Conservation (phyloP, 2,113 vertebrate genomes). For the Hippocampus guttulatus region DNA sequence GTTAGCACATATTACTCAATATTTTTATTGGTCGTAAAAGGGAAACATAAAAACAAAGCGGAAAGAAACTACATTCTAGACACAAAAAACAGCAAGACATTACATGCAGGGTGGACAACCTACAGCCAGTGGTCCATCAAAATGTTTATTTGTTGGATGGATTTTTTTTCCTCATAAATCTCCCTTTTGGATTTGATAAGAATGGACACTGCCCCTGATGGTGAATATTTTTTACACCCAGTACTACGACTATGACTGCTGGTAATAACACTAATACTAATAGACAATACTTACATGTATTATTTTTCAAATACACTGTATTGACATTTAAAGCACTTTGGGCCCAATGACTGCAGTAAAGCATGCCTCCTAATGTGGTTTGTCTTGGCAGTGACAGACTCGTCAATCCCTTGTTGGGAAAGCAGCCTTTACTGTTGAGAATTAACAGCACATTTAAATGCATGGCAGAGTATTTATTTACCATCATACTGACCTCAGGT, state of each 20-base stretch:
- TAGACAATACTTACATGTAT: background rate
- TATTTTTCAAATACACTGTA: background rate
- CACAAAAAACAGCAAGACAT: too few species aligned
- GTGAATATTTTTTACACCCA: background rate
- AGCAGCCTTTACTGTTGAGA: background rate
- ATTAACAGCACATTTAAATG: background rate
- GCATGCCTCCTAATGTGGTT: background rate
- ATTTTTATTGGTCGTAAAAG: too few species aligned
- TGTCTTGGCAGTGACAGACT: background rate
- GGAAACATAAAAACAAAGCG: too few species aligned
- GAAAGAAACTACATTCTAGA: too few species aligned
- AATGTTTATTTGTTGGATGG: too few species aligned
- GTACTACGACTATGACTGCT: background rate
- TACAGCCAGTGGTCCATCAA: too few species aligned
- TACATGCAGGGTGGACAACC: too few species aligned
- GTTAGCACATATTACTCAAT: too few species aligned
- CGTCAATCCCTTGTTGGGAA: background rate
- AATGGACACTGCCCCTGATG: too few species aligned
- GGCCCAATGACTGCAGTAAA: background rate
- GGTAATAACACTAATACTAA: background rate
- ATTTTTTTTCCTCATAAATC: too few species aligned
- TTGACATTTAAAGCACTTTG: background rate
- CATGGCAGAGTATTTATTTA: conserved; percentile 1
- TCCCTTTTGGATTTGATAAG: too few species aligned
- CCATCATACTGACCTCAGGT: background rate